Evolutionary conservation across 1,140 invertebrate genomes (phyloP).

Genomic region (Zaprionus vittiger): DNA sequence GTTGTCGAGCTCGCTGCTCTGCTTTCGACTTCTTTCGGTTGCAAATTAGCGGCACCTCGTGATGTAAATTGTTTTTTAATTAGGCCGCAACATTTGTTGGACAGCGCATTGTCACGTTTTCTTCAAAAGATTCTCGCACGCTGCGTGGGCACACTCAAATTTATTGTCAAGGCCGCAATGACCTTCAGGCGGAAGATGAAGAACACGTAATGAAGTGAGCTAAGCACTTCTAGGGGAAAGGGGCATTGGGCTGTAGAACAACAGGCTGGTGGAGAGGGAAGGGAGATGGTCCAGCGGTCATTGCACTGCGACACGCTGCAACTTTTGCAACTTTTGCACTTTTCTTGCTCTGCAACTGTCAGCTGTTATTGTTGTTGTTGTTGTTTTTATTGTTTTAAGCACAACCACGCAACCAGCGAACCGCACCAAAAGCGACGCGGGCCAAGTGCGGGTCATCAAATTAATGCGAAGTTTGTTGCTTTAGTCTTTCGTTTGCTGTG

Average conservation of each 20-base stretch:
- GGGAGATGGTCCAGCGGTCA: conserved; percentile 4
- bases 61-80: conserved; percentile 38
- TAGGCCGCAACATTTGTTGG: conserved; percentile 20
- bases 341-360: conserved; percentile 15
- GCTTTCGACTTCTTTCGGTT: neutral
- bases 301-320: conserved; percentile 4
- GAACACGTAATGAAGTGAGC: neutral
- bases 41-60: conserved; percentile 21
- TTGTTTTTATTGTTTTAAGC: neutral
- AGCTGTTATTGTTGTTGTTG: neutral
- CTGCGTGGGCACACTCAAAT: conserved; percentile 5
- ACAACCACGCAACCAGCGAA: conserved; percentile 11
- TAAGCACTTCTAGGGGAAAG: neutral
- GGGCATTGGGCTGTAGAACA: no score
- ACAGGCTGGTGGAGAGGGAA: no score
- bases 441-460: conserved; percentile 40
- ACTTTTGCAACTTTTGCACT: conserved; percentile 39
- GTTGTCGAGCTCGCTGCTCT: neutral
- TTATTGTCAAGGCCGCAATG: neutral
- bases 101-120: conserved; percentile 23
- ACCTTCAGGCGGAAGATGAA: neutral
- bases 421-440: neutral
- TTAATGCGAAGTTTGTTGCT: conserved; percentile 68
- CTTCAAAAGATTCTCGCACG: conserved; percentile 26
- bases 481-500: conserved; percentile 73